phyloP scores from a whole-genome alignment of 2,888 invertebrate species.

The Torymus aiolomorphi region DNA sequence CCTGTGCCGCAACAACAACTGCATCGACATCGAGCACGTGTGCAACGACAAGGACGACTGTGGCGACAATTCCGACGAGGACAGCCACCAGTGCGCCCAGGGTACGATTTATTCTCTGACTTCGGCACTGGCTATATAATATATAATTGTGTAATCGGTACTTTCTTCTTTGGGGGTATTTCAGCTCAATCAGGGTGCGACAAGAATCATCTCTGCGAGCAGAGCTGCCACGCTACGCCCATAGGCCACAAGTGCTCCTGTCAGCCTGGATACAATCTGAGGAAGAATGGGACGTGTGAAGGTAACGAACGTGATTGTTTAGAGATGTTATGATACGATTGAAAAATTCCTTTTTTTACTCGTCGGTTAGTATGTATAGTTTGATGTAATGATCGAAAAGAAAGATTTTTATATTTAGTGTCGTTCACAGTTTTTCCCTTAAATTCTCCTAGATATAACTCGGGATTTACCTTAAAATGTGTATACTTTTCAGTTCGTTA shows the following conservation, averaged over 20 bases:
- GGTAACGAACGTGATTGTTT: conserved; percentile 15
- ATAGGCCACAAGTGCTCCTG: conserved; percentile 43
- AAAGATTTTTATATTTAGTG: too few species aligned
- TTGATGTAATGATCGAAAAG: too few species aligned
- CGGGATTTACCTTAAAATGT: too few species aligned
- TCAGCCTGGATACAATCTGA: neutral
- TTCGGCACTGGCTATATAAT: too few species aligned
- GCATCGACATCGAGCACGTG: conserved; percentile 76
- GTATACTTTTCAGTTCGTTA: too few species aligned
- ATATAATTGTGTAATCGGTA: too few species aligned
- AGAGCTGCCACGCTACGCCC: conserved; percentile 45
- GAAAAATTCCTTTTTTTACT: too few species aligned
- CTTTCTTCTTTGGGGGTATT: neutral
- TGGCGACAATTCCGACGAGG: conserved; percentile 81
- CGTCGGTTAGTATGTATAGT: too few species aligned
- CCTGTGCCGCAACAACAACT: conserved; percentile 78
- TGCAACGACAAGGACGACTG: conserved; percentile 80
- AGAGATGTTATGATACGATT: too few species aligned
- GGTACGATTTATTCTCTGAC: conserved; percentile 57
- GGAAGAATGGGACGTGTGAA: conserved; percentile 19
- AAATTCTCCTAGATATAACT: too few species aligned
- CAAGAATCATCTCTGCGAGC: conserved; percentile 16
- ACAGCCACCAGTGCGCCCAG: conserved; percentile 71
- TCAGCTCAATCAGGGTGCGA: conserved; percentile 27
- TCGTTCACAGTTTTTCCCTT: too few species aligned